Conservation (phyloP, 2,113 vertebrate species). For the Colinus virginianus region DNA sequence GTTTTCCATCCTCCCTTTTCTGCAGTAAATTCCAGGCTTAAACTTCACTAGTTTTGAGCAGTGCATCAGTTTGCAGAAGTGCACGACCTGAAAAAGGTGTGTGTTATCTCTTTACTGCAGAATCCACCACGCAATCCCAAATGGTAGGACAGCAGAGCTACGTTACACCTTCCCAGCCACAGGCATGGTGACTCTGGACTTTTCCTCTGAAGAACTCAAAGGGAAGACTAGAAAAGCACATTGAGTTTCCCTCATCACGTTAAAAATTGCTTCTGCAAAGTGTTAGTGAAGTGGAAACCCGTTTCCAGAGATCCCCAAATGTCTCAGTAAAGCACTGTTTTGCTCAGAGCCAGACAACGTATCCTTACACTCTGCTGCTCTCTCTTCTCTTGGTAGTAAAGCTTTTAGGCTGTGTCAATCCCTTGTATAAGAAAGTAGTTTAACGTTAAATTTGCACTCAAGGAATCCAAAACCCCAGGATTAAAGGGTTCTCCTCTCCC, state of each 20-base stretch:
- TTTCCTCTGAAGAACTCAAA: neutral
- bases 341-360: neutral
- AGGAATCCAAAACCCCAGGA: neutral
- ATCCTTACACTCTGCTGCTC: neutral
- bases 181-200: too few relatives aligned
- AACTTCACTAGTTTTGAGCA: fast-evolving
- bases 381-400: neutral
- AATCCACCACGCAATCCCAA: fast-evolving
- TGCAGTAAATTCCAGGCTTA: neutral
- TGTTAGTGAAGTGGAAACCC: fast-evolving
- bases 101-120: fast-evolving
- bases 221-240: fast-evolving
- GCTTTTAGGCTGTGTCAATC: neutral
- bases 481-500: neutral
- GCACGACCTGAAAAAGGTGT: fast-evolving
- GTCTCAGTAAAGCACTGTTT: neutral
- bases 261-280: neutral
- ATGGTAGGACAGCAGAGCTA: fast-evolving
- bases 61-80: fast-evolving
- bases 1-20: neutral
- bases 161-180: fast-evolving
- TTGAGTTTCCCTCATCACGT: fast-evolving
- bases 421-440: neutral
- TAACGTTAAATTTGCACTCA: neutral
- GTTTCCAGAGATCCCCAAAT: neutral